Percentiles rank a stretch among this genome's conserved stretches.
phyloP scores from a whole-genome alignment of 2,113 vertebrate genomes.

The Formicarius rufipectus region DNA sequence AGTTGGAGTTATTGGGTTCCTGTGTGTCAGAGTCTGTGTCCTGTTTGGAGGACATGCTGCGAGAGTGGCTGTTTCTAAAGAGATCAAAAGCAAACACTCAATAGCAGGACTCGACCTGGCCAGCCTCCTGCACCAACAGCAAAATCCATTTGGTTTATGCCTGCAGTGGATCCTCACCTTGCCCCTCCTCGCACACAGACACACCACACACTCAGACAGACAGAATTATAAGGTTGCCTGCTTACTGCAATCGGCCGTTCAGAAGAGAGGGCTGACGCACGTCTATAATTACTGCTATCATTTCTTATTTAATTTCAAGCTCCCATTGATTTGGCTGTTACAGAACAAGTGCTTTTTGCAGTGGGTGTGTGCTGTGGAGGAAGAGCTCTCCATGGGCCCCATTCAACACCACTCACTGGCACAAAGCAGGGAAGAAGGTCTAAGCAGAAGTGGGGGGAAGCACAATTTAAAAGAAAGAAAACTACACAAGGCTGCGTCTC shows the following conservation, averaged over 20 bases:
- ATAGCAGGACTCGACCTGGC: background rate
- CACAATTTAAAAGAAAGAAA: conserved; percentile 22
- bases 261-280: conserved; percentile 45
- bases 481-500: conserved; percentile 43
- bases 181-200: conserved; percentile 36
- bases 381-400: conserved; percentile 18
- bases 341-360: conserved; percentile 45
- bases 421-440: background rate
- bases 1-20: conserved; percentile 81
- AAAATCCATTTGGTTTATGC: conserved; percentile 41
- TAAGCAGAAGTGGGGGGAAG: background rate
- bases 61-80: conserved; percentile 86
- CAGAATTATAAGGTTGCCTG: conserved; percentile 77
- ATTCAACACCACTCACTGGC: background rate
- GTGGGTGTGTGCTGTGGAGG: conserved; percentile 7
- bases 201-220: conserved; percentile 62
- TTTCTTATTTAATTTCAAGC: background rate
- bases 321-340: conserved; percentile 20
- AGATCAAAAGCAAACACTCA: conserved; percentile 11
- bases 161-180: conserved; percentile 56
- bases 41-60: conserved; percentile 94
- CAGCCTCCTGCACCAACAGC: background rate
- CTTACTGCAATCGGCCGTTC: conserved; percentile 71
- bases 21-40: conserved; percentile 93
- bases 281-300: background rate